Evolutionary conservation across 2,888 invertebrate species (phyloP).

Genomic region (Tetanocera ferruginea): DNA sequence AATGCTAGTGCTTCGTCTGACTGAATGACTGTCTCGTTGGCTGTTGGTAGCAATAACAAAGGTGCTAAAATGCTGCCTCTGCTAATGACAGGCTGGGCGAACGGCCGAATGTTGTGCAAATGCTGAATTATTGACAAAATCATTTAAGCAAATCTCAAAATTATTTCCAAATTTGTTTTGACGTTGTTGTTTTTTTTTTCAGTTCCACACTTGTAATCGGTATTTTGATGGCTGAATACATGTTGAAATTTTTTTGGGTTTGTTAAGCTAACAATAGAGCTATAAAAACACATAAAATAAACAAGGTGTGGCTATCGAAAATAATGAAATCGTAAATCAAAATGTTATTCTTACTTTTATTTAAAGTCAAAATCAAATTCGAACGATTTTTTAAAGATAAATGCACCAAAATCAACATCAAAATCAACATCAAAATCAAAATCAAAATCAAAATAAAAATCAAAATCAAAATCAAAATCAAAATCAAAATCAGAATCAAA

Average conservation of each 20-base stretch:
- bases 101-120: slow-evolving; percentile 18
- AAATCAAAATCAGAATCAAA: no score
- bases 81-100: slow-evolving; percentile 39
- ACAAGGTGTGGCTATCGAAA: no score
- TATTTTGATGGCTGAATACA: slow-evolving; percentile 6
- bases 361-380: no score
- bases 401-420: no score
- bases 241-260: background rate
- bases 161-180: slow-evolving; percentile 24
- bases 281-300: no score
- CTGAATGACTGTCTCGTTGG: background rate
- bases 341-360: no score
- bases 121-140: slow-evolving; percentile 44
- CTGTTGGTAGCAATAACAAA: slow-evolving; percentile 11
- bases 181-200: background rate
- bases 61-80: slow-evolving; percentile 41
- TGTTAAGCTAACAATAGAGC: no score
- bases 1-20: background rate
- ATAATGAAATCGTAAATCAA: no score
- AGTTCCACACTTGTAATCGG: background rate
- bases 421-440: no score
- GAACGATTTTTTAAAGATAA: no score
- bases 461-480: no score
- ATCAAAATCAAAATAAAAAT: no score
- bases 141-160: slow-evolving; percentile 39